Evolutionary conservation across 1,140 invertebrate genomes (phyloP), one percentile per base, ranked within the genome.

Genomic region (Scaptomyza montana): DNA sequence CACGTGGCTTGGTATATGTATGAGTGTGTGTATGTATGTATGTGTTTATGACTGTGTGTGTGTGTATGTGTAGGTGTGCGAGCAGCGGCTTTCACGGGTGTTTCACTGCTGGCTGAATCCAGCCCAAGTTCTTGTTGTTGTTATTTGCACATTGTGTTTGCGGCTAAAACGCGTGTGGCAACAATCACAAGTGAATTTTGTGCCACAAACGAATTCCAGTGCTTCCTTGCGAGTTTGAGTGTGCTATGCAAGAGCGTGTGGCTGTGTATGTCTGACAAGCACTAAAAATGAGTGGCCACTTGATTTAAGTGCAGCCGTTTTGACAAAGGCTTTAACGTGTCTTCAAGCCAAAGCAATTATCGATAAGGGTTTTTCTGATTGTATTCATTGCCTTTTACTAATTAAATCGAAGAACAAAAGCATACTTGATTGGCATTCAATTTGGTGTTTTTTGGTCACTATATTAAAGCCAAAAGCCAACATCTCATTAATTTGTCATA

Each of bases 241-340:
- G 45, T 55, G 49, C 33, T 79, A 56, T 63, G 62, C 57, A 47
- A 54, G 51, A 62, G 43, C 30, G 45, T 47, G 51, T 9, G 41
- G 21, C 2, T 54, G 57, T 74, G 45, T 63, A 69, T 71, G 46
- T 61, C 39, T 71, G 66, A 60, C 50, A 25, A 76, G 76, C 66
- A 75, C 84, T 79, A 84, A 76, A 75, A 76, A 84, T 79, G 80
- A 82, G 78, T 84, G 80, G 76, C 72, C 77, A 79, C 80, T 84
- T 73, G 80, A 62, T 57, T 76, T 73, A 73, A 77, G 80, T 79
- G 80, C 59, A 59, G 56, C 66, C 59, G 72, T 59, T 74, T 74
- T 62, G 65, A 54, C 57, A 46, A 65, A 46, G 68, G 43, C 55
- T 46, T 30, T 60, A 68, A 59, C 57, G 50, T 63, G 54, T 56